Evolutionary conservation across 2,888 invertebrate genomes (phyloP).

Genomic region (Drosophila parthenogenetica): DNA sequence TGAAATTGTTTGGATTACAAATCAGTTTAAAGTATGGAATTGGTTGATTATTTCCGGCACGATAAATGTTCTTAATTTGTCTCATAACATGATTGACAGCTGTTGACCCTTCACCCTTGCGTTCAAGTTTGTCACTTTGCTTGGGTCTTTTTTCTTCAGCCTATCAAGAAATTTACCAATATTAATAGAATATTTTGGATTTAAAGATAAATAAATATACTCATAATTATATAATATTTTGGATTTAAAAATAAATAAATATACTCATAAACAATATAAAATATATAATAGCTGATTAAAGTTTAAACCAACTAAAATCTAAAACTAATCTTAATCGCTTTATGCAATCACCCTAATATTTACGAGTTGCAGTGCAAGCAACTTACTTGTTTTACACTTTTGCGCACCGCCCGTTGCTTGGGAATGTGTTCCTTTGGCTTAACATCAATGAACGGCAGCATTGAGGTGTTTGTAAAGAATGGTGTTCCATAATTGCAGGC

Average conservation of each 20-base stretch:
- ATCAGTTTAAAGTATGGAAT: slow-evolving; percentile 87
- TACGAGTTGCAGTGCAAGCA: background rate
- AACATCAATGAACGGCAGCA: slow-evolving; percentile 82
- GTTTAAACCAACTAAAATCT: too few species aligned
- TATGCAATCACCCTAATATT: background rate
- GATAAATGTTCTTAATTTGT: slow-evolving; percentile 84
- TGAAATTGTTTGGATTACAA: slow-evolving; percentile 86
- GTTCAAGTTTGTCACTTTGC: slow-evolving; percentile 85
- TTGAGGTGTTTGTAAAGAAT: slow-evolving; percentile 68
- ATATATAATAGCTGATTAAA: too few species aligned
- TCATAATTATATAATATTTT: background rate
- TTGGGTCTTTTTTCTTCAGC: slow-evolving; percentile 85
- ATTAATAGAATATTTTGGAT: background rate
- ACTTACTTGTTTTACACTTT: slow-evolving; percentile 55
- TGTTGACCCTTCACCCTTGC: slow-evolving; percentile 86
- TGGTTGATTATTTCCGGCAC: slow-evolving; percentile 83
- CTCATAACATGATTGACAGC: slow-evolving; percentile 86
- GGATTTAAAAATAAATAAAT: too few species aligned
- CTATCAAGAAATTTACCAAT: slow-evolving; percentile 39
- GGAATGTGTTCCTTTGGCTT: slow-evolving; percentile 69
- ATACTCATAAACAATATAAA: too few species aligned
- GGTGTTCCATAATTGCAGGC: slow-evolving; percentile 55
- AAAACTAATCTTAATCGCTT: background rate
- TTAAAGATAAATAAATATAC: too few species aligned
- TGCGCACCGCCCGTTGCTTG: slow-evolving; percentile 83